phyloP scores from a whole-genome alignment of 2,797 vertebrate species.

The Linurgus olivaceus region DNA sequence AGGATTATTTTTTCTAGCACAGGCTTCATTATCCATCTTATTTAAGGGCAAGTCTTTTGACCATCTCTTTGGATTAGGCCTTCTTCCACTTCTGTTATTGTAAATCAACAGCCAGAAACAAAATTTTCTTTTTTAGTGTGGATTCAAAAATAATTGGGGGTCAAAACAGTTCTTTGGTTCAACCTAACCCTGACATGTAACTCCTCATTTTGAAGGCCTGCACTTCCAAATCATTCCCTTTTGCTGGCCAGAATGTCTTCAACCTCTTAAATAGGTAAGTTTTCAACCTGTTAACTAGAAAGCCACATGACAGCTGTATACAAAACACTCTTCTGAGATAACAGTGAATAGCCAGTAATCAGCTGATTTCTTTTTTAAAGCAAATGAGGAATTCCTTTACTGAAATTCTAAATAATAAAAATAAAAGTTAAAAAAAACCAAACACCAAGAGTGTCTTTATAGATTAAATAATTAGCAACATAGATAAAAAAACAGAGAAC shows the following conservation, averaged over 20 bases:
- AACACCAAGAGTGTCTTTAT: not conserved
- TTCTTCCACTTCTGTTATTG: not conserved
- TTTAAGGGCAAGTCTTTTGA: not conserved
- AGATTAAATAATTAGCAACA: not conserved
- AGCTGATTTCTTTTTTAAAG: not conserved
- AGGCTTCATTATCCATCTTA: not conserved
- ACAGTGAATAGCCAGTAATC: not conserved
- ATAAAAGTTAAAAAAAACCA: not conserved
- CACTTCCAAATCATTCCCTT: not conserved
- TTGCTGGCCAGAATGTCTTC: not conserved
- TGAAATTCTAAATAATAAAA: not conserved
- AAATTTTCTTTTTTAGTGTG: not conserved
- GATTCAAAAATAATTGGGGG: not conserved
- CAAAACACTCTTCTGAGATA: not conserved
- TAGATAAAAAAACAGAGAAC: not conserved
- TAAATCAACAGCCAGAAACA: not conserved
- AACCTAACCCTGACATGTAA: not conserved
- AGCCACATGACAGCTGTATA: not conserved
- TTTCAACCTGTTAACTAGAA: not conserved
- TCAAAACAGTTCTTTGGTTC: not conserved
- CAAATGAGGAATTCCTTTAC: not conserved
- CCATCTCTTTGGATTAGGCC: not conserved
- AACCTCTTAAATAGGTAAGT: not conserved
- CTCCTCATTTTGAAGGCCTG: not conserved
- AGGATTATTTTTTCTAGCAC: not conserved